Base-by-base conservation (phyloP, 2,797 vertebrate species). In the Australoheros facetus region DNA sequence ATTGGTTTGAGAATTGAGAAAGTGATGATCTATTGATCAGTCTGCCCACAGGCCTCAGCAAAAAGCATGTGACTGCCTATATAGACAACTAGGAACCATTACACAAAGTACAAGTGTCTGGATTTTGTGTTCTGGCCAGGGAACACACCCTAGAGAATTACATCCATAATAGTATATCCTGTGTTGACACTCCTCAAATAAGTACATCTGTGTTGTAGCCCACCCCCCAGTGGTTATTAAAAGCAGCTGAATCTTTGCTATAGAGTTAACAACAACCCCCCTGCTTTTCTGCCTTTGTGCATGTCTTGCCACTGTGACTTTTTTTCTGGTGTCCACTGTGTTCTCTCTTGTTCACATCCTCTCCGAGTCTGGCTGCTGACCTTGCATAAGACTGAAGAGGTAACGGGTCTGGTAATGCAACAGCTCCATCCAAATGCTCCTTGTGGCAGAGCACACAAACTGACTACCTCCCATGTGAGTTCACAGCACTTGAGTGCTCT, bases 401-500 rank as follows among this genome's bases (percentile, higher is more conserved):
- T 66, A 91, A 80, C 89, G 76, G 45, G 85, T 64, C 80, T 23
- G 85, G 85, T 93, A 93, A 94, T 94, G 92, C 91, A 91, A 79
- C 74, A 86, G 79, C 83, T 87, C 78, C 90, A 87, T 91, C 80
- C 83, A 81, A 80, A 73, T 82, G 82, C 78, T 87, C 37, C 81
- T 86, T 23, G 45, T 78, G 77, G 74, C 78, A 78, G 77, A 86
- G 84, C 79, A 17, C 74, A 39, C 76, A 79, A 81, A 59, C 85
- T 16, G 60, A 51, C 56, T 56, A 19, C 56, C 57, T 89, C 82
- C 84, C 89, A 81, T 73, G 2, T 83, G 89, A 83, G 48, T 76
- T 90, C 78, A 74, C 72, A 87, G 86, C 91, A 90, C 89, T 92
- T 91, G 83, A 87, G 84, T n/a, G 21, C 71, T 78, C 80, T 80